A percentile compares a stretch with the other conserved stretches of the same genome.
Evolutionary conservation across 2,888 invertebrate genomes (phyloP).

Genomic region (Drosophila cognata): DNA sequence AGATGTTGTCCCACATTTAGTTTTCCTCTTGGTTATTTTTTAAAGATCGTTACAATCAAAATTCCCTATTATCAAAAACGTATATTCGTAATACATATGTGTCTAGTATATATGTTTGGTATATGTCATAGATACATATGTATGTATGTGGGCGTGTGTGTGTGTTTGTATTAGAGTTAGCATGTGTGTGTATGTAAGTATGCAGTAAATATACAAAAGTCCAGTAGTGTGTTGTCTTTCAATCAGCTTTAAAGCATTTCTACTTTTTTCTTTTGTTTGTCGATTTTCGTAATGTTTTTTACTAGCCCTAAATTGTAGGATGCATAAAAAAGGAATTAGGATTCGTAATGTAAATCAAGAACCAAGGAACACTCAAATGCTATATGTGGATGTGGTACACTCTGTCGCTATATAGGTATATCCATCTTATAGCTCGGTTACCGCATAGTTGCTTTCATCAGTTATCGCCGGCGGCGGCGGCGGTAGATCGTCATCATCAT

Average conservation of each 20-base stretch:
- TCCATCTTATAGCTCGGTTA: conserved; percentile 84
- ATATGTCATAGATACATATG: conserved; percentile 17
- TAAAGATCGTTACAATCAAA: conserved; percentile 58
- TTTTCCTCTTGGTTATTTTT: conserved; percentile 34
- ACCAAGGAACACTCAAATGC: conserved; percentile 44
- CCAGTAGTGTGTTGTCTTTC: conserved; percentile 35
- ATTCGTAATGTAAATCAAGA: conserved; percentile 35
- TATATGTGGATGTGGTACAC: conserved; percentile 7
- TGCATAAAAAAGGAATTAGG: conserved; percentile 29
- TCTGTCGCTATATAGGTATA: not conserved
- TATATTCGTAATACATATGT: conserved; percentile 53
- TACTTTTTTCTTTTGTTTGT: not conserved
- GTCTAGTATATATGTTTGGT: conserved; percentile 32
- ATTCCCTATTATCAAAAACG: conserved; percentile 67
- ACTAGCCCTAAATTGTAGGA: conserved; percentile 41
- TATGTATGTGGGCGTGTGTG: conserved; percentile 14
- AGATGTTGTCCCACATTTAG: conserved; percentile 41
- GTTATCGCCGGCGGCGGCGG: conserved; percentile 84
- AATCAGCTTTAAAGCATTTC: conserved; percentile 31
- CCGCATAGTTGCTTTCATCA: conserved; percentile 85
- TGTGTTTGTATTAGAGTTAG: conserved; percentile 6
- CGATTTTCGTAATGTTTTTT: conserved; percentile 16
- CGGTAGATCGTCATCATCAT: conserved; percentile 82
- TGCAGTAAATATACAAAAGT: conserved; percentile 57
- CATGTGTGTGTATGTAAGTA: conserved; percentile 30